phyloP scores from a whole-genome alignment of 2,888 invertebrate genomes.

The Andrena trimmerana region DNA sequence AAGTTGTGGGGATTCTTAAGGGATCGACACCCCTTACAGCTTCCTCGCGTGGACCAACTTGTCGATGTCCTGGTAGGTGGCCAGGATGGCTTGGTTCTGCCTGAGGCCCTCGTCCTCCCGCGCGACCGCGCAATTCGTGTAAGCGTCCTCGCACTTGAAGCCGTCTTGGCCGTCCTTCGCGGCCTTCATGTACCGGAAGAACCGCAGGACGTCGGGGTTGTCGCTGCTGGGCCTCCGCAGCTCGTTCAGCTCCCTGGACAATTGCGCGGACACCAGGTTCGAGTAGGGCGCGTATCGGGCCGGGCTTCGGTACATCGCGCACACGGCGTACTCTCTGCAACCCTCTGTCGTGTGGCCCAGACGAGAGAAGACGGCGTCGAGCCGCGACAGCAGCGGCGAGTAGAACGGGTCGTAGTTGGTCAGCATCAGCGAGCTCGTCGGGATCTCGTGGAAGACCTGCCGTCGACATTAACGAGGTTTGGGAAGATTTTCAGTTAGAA shows the following conservation, averaged over 20 bases:
- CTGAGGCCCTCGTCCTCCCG: conserved; percentile 87
- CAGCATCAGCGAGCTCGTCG: conserved; percentile 92
- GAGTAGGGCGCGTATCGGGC: conserved; percentile 96
- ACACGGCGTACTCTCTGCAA: conserved; percentile 93
- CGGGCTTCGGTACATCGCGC: conserved; percentile 95
- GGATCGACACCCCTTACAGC: conserved; percentile 77
- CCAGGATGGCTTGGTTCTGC: conserved; percentile 92
- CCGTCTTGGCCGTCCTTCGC: conserved; percentile 95
- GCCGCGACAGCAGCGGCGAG: conserved; percentile 92
- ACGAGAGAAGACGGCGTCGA: conserved; percentile 93
- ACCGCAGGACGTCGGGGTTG: conserved; percentile 94
- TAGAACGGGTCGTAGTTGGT: conserved; percentile 96
- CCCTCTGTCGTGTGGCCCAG: conserved; percentile 88
- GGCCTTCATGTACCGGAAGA: conserved; percentile 96
- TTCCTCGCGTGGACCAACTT: conserved; percentile 94
- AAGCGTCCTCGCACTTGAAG: conserved; percentile 89
- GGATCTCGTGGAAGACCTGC: conserved; percentile 94
- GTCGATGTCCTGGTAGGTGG: conserved; percentile 94
- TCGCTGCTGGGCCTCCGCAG: conserved; percentile 93
- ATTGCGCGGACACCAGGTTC: conserved; percentile 94
- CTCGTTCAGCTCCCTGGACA: conserved; percentile 95
- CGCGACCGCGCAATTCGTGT: conserved; percentile 88
- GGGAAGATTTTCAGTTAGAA: not conserved
- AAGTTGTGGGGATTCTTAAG: not conserved
- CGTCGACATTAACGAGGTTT: not conserved